phyloP scores from a whole-genome alignment of 1,140 invertebrate species.

The Aphis craccivora region DNA sequence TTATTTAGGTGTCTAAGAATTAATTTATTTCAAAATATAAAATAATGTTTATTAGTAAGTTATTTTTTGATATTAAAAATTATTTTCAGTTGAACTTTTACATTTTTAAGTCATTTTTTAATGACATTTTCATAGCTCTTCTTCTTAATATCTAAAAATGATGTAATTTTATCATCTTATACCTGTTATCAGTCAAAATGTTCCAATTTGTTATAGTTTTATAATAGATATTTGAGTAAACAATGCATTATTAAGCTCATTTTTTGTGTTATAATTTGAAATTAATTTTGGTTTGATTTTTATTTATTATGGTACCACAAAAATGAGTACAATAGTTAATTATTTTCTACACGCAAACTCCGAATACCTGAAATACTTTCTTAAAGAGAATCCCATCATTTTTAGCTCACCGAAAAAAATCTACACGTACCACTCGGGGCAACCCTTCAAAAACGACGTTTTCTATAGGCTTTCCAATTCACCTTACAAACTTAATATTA shows the following conservation, averaged over 20 bases:
- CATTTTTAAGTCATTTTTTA: too few relatives aligned
- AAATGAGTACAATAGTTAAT: slow-evolving; percentile 13
- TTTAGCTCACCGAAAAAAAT: neutral
- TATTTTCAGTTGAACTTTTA: too few relatives aligned
- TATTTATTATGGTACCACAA: neutral
- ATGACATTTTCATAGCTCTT: too few relatives aligned
- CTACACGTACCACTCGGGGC: neutral
- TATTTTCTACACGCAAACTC: slow-evolving; percentile 1
- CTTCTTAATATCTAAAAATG: too few relatives aligned
- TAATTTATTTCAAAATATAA: too few relatives aligned
- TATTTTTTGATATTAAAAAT: too few relatives aligned
- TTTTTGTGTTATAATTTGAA: neutral
- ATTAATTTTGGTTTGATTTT: neutral
- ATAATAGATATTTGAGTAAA: too few relatives aligned
- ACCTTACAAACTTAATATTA: slow-evolving; percentile 2
- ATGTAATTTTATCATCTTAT: too few relatives aligned
- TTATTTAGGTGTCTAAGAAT: too few relatives aligned
- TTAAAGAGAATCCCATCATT: neutral
- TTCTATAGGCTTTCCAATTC: neutral
- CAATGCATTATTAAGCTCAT: neutral
- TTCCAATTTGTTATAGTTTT: neutral
- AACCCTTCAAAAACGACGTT: neutral
- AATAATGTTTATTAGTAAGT: too few relatives aligned
- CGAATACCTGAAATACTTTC: neutral
- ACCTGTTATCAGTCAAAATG: too few relatives aligned